Conservation (phyloP, 2,113 vertebrate genomes). For the Andinoacara biseriatus region DNA sequence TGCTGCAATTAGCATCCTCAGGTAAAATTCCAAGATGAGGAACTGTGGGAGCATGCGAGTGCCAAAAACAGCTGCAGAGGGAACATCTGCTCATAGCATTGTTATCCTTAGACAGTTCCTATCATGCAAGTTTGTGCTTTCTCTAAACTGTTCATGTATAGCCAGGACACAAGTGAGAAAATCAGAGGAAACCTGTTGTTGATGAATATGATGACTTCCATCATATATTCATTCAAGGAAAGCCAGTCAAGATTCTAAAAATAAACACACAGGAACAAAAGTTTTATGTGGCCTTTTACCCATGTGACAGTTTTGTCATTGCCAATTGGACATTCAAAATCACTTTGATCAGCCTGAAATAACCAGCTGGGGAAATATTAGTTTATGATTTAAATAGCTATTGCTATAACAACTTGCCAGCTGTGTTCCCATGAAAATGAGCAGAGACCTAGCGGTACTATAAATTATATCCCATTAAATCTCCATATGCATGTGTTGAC, state of each 20-base stretch:
- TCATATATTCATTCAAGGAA: slow-evolving; percentile 7
- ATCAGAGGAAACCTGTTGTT: neutral
- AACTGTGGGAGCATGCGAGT: slow-evolving; percentile 27
- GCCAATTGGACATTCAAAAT: neutral
- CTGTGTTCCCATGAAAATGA: slow-evolving; percentile 15
- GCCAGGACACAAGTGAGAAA: neutral
- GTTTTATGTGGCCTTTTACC: neutral
- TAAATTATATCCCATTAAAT: slow-evolving; percentile 16
- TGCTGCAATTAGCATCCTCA: neutral
- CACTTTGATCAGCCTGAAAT: neutral
- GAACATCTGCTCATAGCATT: slow-evolving; percentile 64
- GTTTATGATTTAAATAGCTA: neutral
- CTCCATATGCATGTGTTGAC: neutral
- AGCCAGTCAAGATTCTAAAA: neutral
- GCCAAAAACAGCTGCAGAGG: slow-evolving; percentile 60
- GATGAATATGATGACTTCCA: neutral
- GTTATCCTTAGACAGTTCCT: slow-evolving; percentile 45
- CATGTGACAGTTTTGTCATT: neutral
- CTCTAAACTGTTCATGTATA: slow-evolving; percentile 7
- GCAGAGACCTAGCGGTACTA: neutral
- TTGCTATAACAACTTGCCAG: neutral
- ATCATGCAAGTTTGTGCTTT: slow-evolving; percentile 22
- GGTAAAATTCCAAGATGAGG: slow-evolving; percentile 22
- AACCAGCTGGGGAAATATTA: slow-evolving; percentile 14
- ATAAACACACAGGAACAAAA: neutral